Evolutionary conservation across 2,888 invertebrate species (phyloP).

Genomic region (Platycnemis pennipes): DNA sequence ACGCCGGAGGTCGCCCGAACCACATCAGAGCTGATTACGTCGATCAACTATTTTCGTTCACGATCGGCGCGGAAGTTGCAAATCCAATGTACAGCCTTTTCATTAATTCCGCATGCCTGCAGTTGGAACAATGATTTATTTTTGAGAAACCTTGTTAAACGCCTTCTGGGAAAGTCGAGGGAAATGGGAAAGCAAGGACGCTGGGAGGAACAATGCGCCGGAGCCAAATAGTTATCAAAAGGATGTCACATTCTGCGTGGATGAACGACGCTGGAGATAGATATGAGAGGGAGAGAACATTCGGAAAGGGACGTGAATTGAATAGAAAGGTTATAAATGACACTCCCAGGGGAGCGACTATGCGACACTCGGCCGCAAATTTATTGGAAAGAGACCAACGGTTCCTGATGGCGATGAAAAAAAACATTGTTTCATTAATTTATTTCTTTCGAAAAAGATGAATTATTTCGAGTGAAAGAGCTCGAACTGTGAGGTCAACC

Average conservation of each 20-base stretch:
- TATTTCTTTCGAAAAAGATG: not conserved
- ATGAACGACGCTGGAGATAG: not conserved
- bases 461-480: not conserved
- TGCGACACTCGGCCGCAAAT: not conserved
- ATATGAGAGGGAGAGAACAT: not conserved
- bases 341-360: not conserved
- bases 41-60: too few relatives aligned
- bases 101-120: too few relatives aligned
- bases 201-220: not conserved
- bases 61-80: too few relatives aligned
- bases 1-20: too few relatives aligned
- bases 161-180: too few relatives aligned
- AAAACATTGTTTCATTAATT: not conserved
- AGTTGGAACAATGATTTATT: too few relatives aligned
- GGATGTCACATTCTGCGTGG: not conserved
- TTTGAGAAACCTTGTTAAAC: too few relatives aligned
- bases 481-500: slow-evolving; percentile 1
- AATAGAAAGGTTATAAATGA: slow-evolving; percentile 10
- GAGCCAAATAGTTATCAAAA: not conserved
- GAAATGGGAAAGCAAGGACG: too few relatives aligned
- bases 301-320: not conserved
- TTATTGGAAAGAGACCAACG: not conserved
- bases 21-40: too few relatives aligned
- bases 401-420: not conserved
- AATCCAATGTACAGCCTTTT: too few relatives aligned